Evolutionary conservation across 2,113 vertebrate genomes (phyloP).

Genomic region (Merops nubicus): DNA sequence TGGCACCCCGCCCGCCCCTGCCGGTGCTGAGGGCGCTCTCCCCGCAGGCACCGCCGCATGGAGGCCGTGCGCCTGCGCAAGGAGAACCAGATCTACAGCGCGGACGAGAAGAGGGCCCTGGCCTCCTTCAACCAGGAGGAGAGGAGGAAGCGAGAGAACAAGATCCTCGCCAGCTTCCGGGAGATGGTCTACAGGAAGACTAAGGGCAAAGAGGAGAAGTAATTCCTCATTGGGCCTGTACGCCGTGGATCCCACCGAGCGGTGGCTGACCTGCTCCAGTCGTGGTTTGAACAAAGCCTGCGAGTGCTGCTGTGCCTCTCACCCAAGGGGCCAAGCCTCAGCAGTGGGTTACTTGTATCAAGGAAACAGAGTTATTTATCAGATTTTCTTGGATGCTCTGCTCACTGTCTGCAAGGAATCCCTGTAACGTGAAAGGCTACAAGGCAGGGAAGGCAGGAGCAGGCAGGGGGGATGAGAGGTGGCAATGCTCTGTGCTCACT

Average conservation of each 20-base stretch:
- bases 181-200: constrained; percentile 99
- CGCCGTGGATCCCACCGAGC: neutral
- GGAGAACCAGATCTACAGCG: constrained; percentile 99
- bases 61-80: constrained; percentile 97
- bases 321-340: constrained; percentile 9
- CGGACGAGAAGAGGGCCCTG: constrained; percentile 93
- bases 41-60: constrained; percentile 92
- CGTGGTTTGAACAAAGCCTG: neutral
- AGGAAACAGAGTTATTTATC: neutral
- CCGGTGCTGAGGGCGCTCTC: no score
- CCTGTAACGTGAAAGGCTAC: neutral
- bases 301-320: constrained; percentile 55
- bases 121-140: constrained; percentile 98
- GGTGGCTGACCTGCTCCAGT: neutral
- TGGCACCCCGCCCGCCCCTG: no score
- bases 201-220: constrained; percentile 96
- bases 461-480: neutral
- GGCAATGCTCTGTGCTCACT: rapidly evolving
- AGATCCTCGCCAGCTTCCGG: constrained; percentile 95
- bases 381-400: neutral
- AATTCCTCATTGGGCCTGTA: neutral
- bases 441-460: neutral
- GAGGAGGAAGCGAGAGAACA: constrained; percentile 93
- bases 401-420: neutral
- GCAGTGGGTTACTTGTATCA: neutral